A percentile compares a stretch with the other conserved stretches of the same genome.
phyloP scores from a whole-genome alignment of 2,113 vertebrate species.

The Chlorocebus sabaeus region DNA sequence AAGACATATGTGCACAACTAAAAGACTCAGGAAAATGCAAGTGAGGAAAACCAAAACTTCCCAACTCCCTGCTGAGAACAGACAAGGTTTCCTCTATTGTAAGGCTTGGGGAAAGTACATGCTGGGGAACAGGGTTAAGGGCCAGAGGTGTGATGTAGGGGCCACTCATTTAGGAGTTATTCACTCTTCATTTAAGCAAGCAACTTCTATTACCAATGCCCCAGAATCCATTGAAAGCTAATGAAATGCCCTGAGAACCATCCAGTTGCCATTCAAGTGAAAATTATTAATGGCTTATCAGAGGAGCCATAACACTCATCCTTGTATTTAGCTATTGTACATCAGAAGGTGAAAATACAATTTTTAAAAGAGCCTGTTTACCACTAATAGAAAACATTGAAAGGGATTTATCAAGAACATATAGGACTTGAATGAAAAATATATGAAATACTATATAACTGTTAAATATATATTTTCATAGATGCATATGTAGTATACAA shows the following conservation, averaged over 20 bases:
- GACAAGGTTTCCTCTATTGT: neutral
- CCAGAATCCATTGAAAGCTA: neutral
- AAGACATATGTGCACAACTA: neutral
- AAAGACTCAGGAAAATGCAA: neutral
- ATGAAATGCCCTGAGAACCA: neutral
- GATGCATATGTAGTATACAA: neutral
- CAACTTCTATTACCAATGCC: neutral
- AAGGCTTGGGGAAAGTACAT: neutral
- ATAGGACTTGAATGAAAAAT: neutral
- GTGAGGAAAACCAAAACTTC: neutral
- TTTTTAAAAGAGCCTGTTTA: neutral
- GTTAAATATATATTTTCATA: neutral
- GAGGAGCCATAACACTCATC: neutral
- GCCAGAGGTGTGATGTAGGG: neutral
- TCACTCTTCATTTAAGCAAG: neutral
- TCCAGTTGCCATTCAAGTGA: neutral
- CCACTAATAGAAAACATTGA: neutral
- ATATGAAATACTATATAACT: neutral
- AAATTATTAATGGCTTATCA: neutral
- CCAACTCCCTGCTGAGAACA: neutral
- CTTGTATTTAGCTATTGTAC: neutral
- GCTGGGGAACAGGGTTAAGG: no score
- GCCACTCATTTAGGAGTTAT: neutral
- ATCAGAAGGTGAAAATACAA: neutral
- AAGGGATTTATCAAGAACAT: neutral